Conservation (phyloP, 2,888 invertebrate species). For the Taenaris catops region DNA sequence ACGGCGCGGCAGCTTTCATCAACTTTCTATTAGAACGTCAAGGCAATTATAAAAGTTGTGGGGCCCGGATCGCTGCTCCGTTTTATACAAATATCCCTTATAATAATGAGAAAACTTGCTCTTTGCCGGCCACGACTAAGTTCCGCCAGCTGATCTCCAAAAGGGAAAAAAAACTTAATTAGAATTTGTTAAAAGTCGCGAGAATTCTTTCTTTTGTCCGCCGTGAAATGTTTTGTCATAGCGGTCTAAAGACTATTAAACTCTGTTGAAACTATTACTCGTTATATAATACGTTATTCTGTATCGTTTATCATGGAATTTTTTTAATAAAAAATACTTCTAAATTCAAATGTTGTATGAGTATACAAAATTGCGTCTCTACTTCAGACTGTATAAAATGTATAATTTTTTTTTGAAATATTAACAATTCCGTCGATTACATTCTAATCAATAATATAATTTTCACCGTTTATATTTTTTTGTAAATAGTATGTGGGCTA, state of each 20-base stretch:
- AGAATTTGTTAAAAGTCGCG: slow-evolving; percentile 31
- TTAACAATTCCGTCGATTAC: too few species aligned
- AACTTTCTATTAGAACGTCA: slow-evolving; percentile 71
- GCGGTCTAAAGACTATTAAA: slow-evolving; percentile 19
- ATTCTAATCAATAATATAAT: too few species aligned
- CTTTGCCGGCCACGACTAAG: slow-evolving; percentile 43
- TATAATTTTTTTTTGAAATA: too few species aligned
- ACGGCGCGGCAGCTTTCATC: slow-evolving; percentile 64
- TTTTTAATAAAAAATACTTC: too few species aligned
- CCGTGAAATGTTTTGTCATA: slow-evolving; percentile 21
- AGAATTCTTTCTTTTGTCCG: slow-evolving; percentile 21
- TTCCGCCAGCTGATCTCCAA: slow-evolving; percentile 60
- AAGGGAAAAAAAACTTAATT: slow-evolving; percentile 46
- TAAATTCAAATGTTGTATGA: too few species aligned
- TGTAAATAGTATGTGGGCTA: too few species aligned
- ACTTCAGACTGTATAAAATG: too few species aligned
- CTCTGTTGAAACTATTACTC: slow-evolving; percentile 14
- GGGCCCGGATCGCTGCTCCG: slow-evolving; percentile 45
- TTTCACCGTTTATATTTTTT: too few species aligned
- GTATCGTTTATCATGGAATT: too few species aligned
- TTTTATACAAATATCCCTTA: slow-evolving; percentile 69
- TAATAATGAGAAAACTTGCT: slow-evolving; percentile 74
- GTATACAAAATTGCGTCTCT: too few species aligned
- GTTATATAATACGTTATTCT: too few species aligned
- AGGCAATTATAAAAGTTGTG: slow-evolving; percentile 73